Conservation (phyloP, 2,888 invertebrate species). For the Xestia sexstrigata region DNA sequence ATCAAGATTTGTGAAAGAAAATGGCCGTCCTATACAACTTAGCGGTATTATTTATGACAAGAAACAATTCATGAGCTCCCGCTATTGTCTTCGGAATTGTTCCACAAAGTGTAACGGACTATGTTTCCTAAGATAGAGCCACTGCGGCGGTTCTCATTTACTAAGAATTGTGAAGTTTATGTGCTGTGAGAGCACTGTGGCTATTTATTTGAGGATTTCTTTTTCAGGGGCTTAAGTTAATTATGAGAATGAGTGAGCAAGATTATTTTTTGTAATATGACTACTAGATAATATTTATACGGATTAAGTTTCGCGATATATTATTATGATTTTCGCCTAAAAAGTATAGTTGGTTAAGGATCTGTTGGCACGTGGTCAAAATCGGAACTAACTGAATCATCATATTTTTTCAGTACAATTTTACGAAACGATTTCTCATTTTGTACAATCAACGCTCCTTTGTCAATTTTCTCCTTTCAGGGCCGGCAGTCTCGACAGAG, state of each 20-base stretch:
- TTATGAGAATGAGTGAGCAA: background rate
- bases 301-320: background rate
- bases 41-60: constrained; percentile 46
- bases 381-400: no score
- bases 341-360: background rate
- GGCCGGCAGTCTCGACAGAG: no score
- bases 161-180: constrained; percentile 38
- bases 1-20: constrained; percentile 46
- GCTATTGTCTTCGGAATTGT: constrained; percentile 45
- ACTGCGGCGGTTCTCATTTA: constrained; percentile 35
- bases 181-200: background rate
- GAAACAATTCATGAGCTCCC: constrained; percentile 52
- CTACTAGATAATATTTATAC: background rate
- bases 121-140: constrained; percentile 40
- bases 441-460: background rate
- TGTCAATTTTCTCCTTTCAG: no score
- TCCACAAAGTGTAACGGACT: constrained; percentile 43
- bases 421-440: background rate
- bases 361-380: background rate
- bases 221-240: background rate
- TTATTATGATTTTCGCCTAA: background rate
- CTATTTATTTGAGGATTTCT: background rate
- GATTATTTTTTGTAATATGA: background rate
- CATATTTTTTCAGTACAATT: background rate
- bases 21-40: constrained; percentile 30